Percentiles rank a stretch among this genome's conserved stretches.
Evolutionary conservation across 1,140 invertebrate genomes (phyloP).

Genomic region (Eumeta japonica): DNA sequence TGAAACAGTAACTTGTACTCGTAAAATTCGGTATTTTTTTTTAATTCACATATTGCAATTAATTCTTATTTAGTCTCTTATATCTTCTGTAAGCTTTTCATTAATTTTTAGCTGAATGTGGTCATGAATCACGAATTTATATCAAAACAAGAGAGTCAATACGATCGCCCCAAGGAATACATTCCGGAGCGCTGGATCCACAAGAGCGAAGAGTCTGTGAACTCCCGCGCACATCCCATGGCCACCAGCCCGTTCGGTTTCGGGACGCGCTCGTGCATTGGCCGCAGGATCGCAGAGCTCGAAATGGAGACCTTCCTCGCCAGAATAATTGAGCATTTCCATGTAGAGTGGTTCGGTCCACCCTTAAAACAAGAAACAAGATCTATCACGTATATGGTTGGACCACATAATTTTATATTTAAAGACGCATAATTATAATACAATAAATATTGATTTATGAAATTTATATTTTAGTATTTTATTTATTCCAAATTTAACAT

Average conservation of each 20-base stretch:
- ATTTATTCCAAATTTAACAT: too few species aligned
- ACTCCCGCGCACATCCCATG: constrained; percentile 58
- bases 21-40: background rate
- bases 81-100: too few species aligned
- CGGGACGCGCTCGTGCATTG: constrained; percentile 60
- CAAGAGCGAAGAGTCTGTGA: constrained; percentile 34
- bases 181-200: constrained; percentile 63
- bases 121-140: constrained; percentile 44
- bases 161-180: constrained; percentile 53
- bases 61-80: too few species aligned
- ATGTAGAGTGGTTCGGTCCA: constrained; percentile 55
- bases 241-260: constrained; percentile 63
- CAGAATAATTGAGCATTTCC: constrained; percentile 61
- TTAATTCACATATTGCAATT: background rate
- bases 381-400: constrained; percentile 34
- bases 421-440: constrained; percentile 26
- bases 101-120: constrained; percentile 45
- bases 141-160: constrained; percentile 51
- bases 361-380: constrained; percentile 21
- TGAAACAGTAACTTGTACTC: too few species aligned
- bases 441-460: background rate
- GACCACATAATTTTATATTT: constrained; percentile 44
- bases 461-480: too few species aligned
- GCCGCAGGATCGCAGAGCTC: constrained; percentile 69
- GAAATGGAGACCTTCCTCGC: constrained; percentile 66